Conservation (phyloP, 2,113 vertebrate genomes). For the Cryptotis parvus region DNA sequence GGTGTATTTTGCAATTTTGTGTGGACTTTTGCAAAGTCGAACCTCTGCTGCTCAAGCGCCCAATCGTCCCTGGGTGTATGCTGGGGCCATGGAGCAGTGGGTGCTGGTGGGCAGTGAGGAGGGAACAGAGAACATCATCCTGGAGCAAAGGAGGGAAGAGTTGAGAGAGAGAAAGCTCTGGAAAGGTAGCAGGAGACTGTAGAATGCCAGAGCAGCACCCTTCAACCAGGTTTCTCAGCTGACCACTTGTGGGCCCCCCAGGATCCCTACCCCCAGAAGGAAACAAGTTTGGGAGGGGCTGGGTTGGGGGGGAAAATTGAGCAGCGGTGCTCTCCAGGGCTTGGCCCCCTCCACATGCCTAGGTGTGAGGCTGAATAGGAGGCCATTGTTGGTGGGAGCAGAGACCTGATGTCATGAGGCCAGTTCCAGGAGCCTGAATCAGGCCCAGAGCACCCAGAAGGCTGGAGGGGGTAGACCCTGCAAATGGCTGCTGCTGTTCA, state of each 20-base stretch:
- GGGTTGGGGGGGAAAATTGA: too few species aligned
- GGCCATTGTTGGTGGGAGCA: constrained; percentile 5
- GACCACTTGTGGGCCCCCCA: too few species aligned
- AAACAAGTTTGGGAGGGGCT: too few species aligned
- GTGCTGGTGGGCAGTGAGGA: background rate
- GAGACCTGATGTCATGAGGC: background rate
- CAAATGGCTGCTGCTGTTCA: background rate
- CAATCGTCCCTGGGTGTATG: background rate
- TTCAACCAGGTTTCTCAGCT: too few species aligned
- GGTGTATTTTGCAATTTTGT: too few species aligned
- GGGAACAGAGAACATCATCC: background rate
- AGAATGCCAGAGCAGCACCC: too few species aligned
- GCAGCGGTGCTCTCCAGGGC: background rate
- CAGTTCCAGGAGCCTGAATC: constrained; percentile 21
- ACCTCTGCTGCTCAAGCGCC: background rate
- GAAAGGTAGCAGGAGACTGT: background rate
- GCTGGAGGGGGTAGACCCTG: constrained; percentile 7
- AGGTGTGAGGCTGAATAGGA: background rate
- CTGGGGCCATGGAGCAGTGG: background rate
- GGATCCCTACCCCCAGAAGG: too few species aligned
- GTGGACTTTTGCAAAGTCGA: background rate
- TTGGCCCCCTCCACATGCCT: background rate
- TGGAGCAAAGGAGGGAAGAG: background rate
- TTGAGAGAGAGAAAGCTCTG: too few species aligned
- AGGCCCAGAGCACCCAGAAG: background rate